phyloP scores from a whole-genome alignment of 2,797 vertebrate genomes.

The Carapus acus region DNA sequence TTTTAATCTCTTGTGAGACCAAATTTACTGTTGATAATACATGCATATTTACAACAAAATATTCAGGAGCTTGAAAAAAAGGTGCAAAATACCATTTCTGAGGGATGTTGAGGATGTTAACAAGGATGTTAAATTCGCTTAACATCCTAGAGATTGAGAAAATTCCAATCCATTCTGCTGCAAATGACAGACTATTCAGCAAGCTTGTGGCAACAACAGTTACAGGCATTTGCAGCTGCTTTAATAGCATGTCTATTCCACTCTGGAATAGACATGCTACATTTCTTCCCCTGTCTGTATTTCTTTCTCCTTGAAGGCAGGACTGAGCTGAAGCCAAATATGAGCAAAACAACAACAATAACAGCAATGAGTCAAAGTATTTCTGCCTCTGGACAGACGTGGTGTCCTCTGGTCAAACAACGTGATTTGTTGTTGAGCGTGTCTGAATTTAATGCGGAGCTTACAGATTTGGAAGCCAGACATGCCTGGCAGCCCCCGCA shows the following conservation, averaged over 20 bases:
- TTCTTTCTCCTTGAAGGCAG: slow-evolving; percentile 32
- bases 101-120: slow-evolving; percentile 27
- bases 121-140: slow-evolving; percentile 21
- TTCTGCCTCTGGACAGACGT: slow-evolving; percentile 38
- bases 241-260: slow-evolving; percentile 28
- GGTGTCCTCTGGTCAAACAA: slow-evolving; percentile 44
- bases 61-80: too few species aligned
- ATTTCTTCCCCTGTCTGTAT: slow-evolving; percentile 19
- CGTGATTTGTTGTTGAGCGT: slow-evolving; percentile 48
- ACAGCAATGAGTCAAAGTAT: slow-evolving; percentile 32
- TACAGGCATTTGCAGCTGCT: slow-evolving; percentile 21
- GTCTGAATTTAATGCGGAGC: slow-evolving; percentile 63
- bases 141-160: slow-evolving; percentile 29
- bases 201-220: slow-evolving; percentile 18
- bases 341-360: slow-evolving; percentile 32
- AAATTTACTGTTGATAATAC: too few species aligned
- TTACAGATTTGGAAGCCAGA: slow-evolving; percentile 60
- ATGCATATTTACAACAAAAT: too few species aligned
- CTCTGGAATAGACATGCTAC: slow-evolving; percentile 18
- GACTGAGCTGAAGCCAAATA: slow-evolving; percentile 16
- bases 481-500: slow-evolving; percentile 27
- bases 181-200: slow-evolving; percentile 1
- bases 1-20: too few species aligned
- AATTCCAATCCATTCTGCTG: slow-evolving; percentile 23
- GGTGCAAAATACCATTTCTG: too few species aligned